Evolutionary conservation across 37 sponge, comb jelly and placozoan genomes (phyloP).

Genomic region (Halisarca cf. caerulea): DNA sequence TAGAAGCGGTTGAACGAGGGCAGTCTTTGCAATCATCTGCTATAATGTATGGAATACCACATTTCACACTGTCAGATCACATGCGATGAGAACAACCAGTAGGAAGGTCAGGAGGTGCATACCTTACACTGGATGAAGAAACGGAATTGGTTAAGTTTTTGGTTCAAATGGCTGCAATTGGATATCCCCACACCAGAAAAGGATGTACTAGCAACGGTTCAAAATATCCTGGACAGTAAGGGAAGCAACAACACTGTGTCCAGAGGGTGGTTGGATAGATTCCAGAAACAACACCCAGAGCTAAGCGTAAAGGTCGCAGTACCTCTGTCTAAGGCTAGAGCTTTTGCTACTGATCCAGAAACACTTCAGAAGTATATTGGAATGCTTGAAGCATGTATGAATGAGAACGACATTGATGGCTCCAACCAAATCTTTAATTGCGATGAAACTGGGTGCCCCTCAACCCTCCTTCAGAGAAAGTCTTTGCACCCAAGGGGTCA

Average conservation of each 20-base stretch:
- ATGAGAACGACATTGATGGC: background rate
- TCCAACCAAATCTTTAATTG: background rate
- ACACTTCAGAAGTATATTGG: background rate
- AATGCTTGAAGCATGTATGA: background rate
- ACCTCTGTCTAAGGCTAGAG: background rate
- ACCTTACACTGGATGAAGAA: too few species aligned
- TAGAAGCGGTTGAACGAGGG: too few species aligned
- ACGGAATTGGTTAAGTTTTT: too few species aligned
- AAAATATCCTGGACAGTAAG: background rate
- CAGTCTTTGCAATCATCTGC: too few species aligned
- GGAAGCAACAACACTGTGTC: background rate
- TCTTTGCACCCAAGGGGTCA: background rate
- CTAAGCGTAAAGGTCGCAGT: background rate
- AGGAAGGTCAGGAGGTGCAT: too few species aligned
- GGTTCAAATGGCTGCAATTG: background rate
- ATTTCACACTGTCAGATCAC: too few species aligned
- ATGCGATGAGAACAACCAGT: too few species aligned
- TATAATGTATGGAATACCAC: too few species aligned
- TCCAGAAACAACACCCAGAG: background rate
- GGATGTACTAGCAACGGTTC: background rate
- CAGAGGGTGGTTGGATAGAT: background rate
- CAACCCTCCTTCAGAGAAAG: background rate
- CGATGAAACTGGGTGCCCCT: background rate
- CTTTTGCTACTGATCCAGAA: background rate
- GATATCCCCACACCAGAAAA: background rate